Evolutionary conservation across 2,797 vertebrate genomes (phyloP), one percentile per base, ranked within the genome.

Genomic region (Synanceia verrucosa): DNA sequence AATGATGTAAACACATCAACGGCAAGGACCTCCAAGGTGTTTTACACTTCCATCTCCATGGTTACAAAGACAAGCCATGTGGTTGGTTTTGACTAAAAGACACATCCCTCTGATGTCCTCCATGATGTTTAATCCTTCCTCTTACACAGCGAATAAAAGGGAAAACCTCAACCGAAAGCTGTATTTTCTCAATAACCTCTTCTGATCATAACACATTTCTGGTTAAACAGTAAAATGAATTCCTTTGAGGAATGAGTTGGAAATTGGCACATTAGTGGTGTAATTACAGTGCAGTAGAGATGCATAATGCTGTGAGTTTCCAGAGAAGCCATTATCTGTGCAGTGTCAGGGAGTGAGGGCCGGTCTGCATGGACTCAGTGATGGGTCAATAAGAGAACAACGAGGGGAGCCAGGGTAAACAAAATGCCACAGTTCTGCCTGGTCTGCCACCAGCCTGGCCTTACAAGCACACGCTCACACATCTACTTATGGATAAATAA

Each of bases 311-410:
- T 70, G 31, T 0, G 48, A 62, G 70, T 75, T 83, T 88, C 76
- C 81, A 86, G 76, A 71, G 79, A 86, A 85, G 77, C 89, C 73
- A 88, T 90, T 86, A 82, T 86, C 75, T 79, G 48, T 48, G 68
- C 23, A 23, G 64, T 71, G 76, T 67, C 51, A 50, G 76, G 57
- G 48, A 62, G 72, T 24, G 65, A 70, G 73, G 79, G 48, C 77
- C 59, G 3, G 79, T 70, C 74, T 33, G 37, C 78, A 10, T 8
- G 52, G 72, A 73, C 67, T 48, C 39, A 11, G 55, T 64, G 72
- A 83, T 60, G 74, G 82, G 79, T 88, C 81, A 86, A 79, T 81
- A 78, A 50, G 71, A 87, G 70, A 72, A 57, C 73, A 51, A 43
- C 46, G 34, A 70, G 60, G 78, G 16, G 69, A 73, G 75, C 61